Conservation (phyloP, 2,888 invertebrate species). For the Villa cingulata region DNA sequence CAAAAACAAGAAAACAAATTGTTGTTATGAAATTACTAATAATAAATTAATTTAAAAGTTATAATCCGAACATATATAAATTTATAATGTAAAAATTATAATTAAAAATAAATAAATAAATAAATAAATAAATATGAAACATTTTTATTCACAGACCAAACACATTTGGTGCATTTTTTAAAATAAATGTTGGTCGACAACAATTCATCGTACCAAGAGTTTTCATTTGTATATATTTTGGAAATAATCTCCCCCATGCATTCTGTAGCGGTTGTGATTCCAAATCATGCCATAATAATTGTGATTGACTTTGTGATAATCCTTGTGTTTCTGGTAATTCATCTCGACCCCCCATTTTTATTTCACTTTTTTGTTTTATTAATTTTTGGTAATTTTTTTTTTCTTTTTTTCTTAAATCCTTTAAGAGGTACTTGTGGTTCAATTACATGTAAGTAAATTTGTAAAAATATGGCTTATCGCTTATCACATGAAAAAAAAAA, state of each 20-base stretch:
- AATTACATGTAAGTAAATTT: too few relatives aligned
- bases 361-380: too few relatives aligned
- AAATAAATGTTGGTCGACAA: conserved; percentile 24
- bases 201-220: conserved; percentile 30
- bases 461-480: too few relatives aligned
- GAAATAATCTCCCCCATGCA: conserved; percentile 33
- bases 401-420: too few relatives aligned
- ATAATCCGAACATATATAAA: too few relatives aligned
- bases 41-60: too few relatives aligned
- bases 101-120: background rate
- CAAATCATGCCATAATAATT: conserved; percentile 29
- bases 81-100: background rate
- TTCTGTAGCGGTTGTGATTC: conserved; percentile 33
- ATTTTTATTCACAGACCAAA: conserved; percentile 25
- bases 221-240: conserved; percentile 31
- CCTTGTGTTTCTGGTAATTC: conserved; percentile 6
- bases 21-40: too few relatives aligned
- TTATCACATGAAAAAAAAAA: too few relatives aligned
- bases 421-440: too few relatives aligned
- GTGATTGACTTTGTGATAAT: conserved; percentile 28
- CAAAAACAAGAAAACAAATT: background rate
- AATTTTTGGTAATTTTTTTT: too few relatives aligned
- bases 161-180: conserved; percentile 23
- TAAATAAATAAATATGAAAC: background rate
- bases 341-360: background rate